Evolutionary conservation across 2,113 vertebrate species (phyloP), one percentile per base, ranked within the genome.

Genomic region (Hypocryptadius cinnamomeus): DNA sequence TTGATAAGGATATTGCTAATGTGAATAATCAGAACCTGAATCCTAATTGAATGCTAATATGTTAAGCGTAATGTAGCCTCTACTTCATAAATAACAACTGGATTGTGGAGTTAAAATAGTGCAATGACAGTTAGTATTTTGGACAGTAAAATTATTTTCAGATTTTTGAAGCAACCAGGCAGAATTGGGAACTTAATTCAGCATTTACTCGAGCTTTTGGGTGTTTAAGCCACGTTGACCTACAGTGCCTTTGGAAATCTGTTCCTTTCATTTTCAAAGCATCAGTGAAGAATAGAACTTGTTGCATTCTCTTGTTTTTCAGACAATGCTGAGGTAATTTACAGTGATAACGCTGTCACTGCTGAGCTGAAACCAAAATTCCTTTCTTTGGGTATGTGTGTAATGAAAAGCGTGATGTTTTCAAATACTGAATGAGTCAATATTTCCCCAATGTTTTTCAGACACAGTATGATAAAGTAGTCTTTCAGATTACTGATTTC

Each of bases 401-500:
- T 85, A 87, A 94, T 81, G 82, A 90, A 87, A 87, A 85, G 68
- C 15, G 33, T 42, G 60, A 51, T 84, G 79, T 77, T 92, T 90
- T 79, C 80, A 72, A 84, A 89, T 71, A 56, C 66, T 15, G 60
- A 82, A 65, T 54, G 90, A 84, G 90, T 89, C 76, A 66, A 59
- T 96, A 88, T 87, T 93, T 89, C 63, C 64, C 45, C n/a, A 24
- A 61, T 51, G 85, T 57, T 87, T 92, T 87, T 22, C 78, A 89
- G 76, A 44, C 65, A 65, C 56, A 23, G n/a, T n/a, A 5, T 92
- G 83, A 94, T 88, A 90, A 89, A 90, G 77, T 39, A 79, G 48
- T 53, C 85, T 93, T 90, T 79, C 80, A 94, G 84, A 71, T 93
- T 91, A 73, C 85, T 79, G 89, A 90, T 84, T 93, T 78, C 53